These are phyloP conservation scores for Drosophila mayri DNA, from an alignment of 1,140 invertebrate genomes.

Conservation along the genomic window DNA sequence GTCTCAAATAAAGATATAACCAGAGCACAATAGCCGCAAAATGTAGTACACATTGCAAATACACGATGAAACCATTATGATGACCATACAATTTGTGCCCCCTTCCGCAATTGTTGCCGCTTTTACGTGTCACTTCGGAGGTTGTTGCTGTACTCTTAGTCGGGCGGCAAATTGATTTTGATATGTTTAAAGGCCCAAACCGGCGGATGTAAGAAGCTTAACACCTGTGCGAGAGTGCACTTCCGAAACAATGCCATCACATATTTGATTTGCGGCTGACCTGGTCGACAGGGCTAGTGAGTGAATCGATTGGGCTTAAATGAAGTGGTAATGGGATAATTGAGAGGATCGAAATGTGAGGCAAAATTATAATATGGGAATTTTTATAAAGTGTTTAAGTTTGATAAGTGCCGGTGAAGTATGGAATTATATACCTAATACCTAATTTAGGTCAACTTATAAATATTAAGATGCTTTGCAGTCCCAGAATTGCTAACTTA, in stretches of 20 bases:
- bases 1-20: constrained; percentile 6
- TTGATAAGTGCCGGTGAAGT: neutral
- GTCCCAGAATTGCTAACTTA: too few species aligned
- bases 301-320: constrained; percentile 1
- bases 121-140: constrained; percentile 67
- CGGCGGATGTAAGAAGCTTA: constrained; percentile 1
- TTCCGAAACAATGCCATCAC: constrained; percentile 21
- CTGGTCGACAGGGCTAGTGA: neutral
- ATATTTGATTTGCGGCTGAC: constrained; percentile 16
- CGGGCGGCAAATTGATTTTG: constrained; percentile 21
- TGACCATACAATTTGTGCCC: constrained; percentile 64
- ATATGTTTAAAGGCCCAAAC: neutral
- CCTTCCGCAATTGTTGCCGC: constrained; percentile 60
- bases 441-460: too few species aligned
- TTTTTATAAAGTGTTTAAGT: neutral
- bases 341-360: neutral
- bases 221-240: constrained; percentile 17
- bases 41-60: constrained; percentile 34
- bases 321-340: neutral
- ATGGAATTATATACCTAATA: neutral
- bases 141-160: neutral
- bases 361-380: neutral
- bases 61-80: constrained; percentile 43
- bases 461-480: too few species aligned
- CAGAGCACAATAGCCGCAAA: constrained; percentile 56